phyloP scores from a whole-genome alignment of 2,797 vertebrate genomes.

The Poecilia picta region DNA sequence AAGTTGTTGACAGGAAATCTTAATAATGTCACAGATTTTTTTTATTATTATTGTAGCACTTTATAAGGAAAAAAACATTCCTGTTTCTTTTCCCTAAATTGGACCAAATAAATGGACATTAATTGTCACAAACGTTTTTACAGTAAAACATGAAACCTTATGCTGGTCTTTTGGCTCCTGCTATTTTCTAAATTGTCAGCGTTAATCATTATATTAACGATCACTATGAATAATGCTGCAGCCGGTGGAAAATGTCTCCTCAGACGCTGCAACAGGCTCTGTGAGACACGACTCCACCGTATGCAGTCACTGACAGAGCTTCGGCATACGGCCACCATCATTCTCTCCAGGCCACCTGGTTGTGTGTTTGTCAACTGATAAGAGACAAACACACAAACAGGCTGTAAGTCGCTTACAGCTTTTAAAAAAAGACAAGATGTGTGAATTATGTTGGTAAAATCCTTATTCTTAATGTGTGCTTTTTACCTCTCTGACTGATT shows the following conservation, averaged over 20 bases:
- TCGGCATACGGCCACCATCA: slow-evolving; percentile 31
- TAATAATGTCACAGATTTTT: not conserved
- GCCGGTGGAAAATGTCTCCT: slow-evolving; percentile 24
- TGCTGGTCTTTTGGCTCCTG: not conserved
- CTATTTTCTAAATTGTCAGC: slow-evolving; percentile 36
- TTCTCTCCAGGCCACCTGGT: slow-evolving; percentile 19
- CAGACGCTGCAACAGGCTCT: slow-evolving; percentile 12
- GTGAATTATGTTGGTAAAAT: not conserved
- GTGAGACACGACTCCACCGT: slow-evolving; percentile 22
- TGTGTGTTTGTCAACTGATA: slow-evolving; percentile 16
- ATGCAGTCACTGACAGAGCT: slow-evolving; percentile 25
- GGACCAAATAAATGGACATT: not conserved
- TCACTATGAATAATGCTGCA: slow-evolving; percentile 39
- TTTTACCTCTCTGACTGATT: not conserved
- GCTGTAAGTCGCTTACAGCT: slow-evolving; percentile 1
- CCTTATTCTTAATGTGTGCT: not conserved
- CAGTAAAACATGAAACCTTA: not conserved
- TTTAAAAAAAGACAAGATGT: not conserved
- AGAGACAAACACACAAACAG: not conserved
- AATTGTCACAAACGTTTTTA: not conserved
- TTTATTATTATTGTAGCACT: not conserved
- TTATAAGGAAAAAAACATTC: not conserved
- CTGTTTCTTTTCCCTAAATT: not conserved
- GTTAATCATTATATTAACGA: slow-evolving; percentile 44
- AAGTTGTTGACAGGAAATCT: not conserved